Evolutionary conservation across 2,888 invertebrate genomes (phyloP).

Genomic region (Amphipyra berbera): DNA sequence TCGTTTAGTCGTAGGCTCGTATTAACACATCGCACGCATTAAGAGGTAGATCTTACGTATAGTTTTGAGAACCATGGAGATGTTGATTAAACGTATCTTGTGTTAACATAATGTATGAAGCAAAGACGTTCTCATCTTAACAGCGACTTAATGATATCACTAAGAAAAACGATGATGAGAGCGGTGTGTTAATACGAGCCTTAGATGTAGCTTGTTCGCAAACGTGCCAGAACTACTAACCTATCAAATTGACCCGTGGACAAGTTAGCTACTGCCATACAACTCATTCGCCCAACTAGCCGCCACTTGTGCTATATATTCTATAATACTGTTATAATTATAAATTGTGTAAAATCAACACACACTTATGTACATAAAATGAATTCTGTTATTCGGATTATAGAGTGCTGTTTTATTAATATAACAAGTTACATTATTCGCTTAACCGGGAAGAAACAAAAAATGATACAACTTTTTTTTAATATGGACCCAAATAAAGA

Average conservation of each 20-base stretch:
- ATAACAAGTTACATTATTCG: constrained; percentile 13
- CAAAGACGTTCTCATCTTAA: background rate
- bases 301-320: constrained; percentile 16
- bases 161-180: background rate
- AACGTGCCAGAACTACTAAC: constrained; percentile 4
- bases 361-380: constrained; percentile 35
- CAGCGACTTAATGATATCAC: background rate
- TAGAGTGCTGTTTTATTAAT: constrained; percentile 21
- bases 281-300: constrained; percentile 35
- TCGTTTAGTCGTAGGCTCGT: no score
- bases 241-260: constrained; percentile 14
- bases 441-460: constrained; percentile 11
- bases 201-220: background rate
- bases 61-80: background rate
- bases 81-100: background rate
- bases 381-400: constrained; percentile 32
- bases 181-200: background rate
- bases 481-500: constrained; percentile 9
- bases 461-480: constrained; percentile 29
- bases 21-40: background rate
- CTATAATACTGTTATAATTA: constrained; percentile 38
- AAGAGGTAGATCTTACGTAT: background rate
- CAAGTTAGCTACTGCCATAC: constrained; percentile 23
- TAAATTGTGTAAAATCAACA: constrained; percentile 35
- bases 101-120: background rate